Percentiles rank a stretch among this genome's conserved stretches.
Evolutionary conservation across 2,113 vertebrate species (phyloP).

Genomic region (Hydropotes inermis): DNA sequence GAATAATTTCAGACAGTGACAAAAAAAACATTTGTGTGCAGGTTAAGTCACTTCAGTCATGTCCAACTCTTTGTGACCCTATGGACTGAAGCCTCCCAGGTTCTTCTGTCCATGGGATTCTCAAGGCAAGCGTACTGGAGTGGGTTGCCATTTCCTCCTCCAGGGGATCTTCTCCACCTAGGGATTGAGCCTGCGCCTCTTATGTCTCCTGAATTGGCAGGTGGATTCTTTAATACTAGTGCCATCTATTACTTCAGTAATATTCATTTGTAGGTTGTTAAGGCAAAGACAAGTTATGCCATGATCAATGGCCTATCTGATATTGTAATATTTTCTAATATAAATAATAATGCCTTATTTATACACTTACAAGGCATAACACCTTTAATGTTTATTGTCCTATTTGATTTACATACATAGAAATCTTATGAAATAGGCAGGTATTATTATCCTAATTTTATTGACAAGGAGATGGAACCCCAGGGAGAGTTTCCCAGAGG

Average conservation of each 20-base stretch:
- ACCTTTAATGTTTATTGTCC: slow-evolving; percentile 14
- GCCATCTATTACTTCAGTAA: background rate
- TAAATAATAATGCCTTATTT: background rate
- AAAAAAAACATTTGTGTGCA: background rate
- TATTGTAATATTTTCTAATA: slow-evolving; percentile 5
- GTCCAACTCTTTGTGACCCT: background rate
- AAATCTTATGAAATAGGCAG: background rate
- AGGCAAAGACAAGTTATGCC: background rate
- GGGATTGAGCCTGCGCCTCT: background rate
- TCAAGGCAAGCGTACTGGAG: background rate
- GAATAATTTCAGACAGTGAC: slow-evolving; percentile 20
- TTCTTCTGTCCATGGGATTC: background rate
- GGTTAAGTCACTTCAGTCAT: background rate
- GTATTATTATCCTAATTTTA: background rate
- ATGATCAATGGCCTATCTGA: background rate
- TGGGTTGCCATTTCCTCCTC: background rate
- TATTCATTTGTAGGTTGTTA: slow-evolving; percentile 6
- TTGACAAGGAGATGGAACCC: background rate
- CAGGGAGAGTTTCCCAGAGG: background rate
- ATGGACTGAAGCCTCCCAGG: background rate
- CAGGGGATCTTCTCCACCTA: background rate
- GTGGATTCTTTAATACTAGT: background rate
- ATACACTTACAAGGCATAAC: background rate
- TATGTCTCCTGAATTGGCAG: background rate
- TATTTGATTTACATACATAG: background rate